These are phyloP conservation scores for Cancer borealis DNA, from an alignment of 2,888 invertebrate genomes.

Conservation along the genomic window DNA sequence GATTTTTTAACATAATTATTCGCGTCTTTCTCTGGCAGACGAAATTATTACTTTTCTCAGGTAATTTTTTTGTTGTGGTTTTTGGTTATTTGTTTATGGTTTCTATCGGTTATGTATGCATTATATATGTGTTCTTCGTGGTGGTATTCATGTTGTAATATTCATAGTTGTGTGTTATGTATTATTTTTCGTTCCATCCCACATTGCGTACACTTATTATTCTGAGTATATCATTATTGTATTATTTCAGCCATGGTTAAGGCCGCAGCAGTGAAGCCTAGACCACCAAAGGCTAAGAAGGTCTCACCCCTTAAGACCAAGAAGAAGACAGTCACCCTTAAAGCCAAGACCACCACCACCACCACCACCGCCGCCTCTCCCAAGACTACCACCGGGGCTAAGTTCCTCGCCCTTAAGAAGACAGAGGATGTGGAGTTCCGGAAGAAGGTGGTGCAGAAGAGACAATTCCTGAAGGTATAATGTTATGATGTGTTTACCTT, in stretches of 20 bases:
- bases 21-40: too few species aligned
- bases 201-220: background rate
- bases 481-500: too few species aligned
- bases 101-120: too few species aligned
- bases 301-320: background rate
- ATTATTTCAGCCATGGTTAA: background rate
- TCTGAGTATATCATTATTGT: background rate
- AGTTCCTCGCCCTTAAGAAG: conserved; percentile 27
- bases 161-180: too few species aligned
- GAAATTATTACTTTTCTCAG: too few species aligned
- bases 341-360: background rate
- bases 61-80: too few species aligned
- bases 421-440: background rate
- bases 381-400: background rate
- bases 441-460: background rate
- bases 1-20: too few species aligned
- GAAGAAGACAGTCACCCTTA: background rate
- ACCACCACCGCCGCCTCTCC: background rate
- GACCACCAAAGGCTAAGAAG: background rate
- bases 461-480: background rate
- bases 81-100: too few species aligned
- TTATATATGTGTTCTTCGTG: too few species aligned
- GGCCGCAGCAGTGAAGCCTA: background rate
- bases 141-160: too few species aligned
- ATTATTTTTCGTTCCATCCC: too few species aligned